phyloP scores from a whole-genome alignment of 2,888 invertebrate species.

The Siphonodentalium dalli region DNA sequence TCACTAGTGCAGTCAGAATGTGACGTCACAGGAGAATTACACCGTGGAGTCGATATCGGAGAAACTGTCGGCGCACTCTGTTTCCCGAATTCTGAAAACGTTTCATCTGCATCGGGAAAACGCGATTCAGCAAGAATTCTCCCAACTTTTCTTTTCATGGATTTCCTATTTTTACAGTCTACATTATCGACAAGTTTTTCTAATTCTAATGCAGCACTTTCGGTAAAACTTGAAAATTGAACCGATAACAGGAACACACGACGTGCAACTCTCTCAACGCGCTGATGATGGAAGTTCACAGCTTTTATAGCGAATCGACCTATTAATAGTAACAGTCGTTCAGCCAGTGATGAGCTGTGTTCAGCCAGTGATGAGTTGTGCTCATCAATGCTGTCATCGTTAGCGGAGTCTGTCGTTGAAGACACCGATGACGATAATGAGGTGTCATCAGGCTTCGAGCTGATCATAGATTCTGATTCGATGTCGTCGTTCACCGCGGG shows the following conservation, averaged over 20 bases:
- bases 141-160: constrained; percentile 44
- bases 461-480: constrained; percentile 34
- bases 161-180: constrained; percentile 44
- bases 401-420: too few relatives aligned
- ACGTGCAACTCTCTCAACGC: constrained; percentile 62
- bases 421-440: constrained; percentile 27
- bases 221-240: constrained; percentile 56
- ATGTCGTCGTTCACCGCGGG: constrained; percentile 44
- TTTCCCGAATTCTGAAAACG: constrained; percentile 43
- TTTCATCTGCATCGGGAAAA: too few relatives aligned
- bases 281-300: constrained; percentile 59
- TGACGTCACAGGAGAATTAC: constrained; percentile 45
- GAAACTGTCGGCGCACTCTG: constrained; percentile 38
- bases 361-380: constrained; percentile 25
- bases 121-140: too few relatives aligned
- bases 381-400: too few relatives aligned
- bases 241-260: constrained; percentile 61
- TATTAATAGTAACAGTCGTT: constrained; percentile 45
- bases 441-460: too few relatives aligned
- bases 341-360: constrained; percentile 40
- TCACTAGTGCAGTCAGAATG: constrained; percentile 40
- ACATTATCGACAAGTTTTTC: constrained; percentile 50
- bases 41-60: constrained; percentile 47
- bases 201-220: constrained; percentile 53
- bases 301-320: constrained; percentile 62